phyloP scores from a whole-genome alignment of 2,797 vertebrate genomes.

The Melanotaenia parkinsoni region DNA sequence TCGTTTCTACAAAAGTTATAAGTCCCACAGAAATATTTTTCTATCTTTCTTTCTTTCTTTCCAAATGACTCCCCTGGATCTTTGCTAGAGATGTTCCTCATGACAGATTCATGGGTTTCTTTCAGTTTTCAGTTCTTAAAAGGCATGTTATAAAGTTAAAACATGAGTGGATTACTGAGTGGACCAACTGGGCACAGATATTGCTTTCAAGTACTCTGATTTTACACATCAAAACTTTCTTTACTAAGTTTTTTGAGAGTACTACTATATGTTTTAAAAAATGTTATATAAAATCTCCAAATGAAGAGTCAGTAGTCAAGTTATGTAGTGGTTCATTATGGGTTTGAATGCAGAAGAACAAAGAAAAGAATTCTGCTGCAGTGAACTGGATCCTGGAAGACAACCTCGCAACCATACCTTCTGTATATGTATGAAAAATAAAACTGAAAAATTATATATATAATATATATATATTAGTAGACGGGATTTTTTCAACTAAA shows the following conservation, averaged over 20 bases:
- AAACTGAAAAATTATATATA: background rate
- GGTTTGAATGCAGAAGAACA: background rate
- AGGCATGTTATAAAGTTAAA: background rate
- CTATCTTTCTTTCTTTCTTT: no score
- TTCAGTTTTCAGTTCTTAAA: constrained; percentile 1
- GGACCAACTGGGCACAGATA: background rate
- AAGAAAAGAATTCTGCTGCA: background rate
- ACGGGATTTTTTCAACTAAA: background rate
- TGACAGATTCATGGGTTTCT: background rate
- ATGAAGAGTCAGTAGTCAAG: background rate
- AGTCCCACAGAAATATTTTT: no score
- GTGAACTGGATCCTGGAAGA: background rate
- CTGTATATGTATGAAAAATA: no score
- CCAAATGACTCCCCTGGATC: no score
- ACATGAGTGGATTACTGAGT: constrained; percentile 20
- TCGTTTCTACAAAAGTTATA: no score
- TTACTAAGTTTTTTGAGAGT: background rate
- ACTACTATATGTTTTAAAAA: background rate
- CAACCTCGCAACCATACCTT: no score
- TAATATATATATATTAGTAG: background rate
- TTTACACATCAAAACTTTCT: background rate
- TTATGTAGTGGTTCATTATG: background rate
- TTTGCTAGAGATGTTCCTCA: background rate
- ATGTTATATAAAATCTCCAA: background rate
- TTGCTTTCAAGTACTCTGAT: background rate